These are phyloP conservation scores for Scelioninae gen. 2 DNA, from an alignment of 2,888 invertebrate species.

Conservation along the genomic window DNA sequence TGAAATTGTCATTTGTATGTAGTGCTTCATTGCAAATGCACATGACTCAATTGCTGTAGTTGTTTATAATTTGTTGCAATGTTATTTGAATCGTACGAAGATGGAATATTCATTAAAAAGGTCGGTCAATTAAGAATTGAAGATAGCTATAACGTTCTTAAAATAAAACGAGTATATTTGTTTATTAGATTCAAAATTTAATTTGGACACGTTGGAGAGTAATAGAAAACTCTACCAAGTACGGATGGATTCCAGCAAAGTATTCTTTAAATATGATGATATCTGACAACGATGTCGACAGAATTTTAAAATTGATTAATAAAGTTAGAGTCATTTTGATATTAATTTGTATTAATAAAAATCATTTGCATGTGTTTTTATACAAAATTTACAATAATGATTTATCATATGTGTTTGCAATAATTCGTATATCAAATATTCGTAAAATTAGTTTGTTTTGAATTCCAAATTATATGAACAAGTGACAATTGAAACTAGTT, in stretches of 20 bases:
- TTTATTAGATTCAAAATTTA: conserved; percentile 33
- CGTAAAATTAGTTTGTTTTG: too few species aligned
- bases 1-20: too few species aligned
- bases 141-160: too few species aligned
- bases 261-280: conserved; percentile 32
- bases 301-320: conserved; percentile 13
- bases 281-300: conserved; percentile 12
- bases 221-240: conserved; percentile 29
- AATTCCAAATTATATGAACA: too few species aligned
- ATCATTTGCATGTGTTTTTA: not conserved
- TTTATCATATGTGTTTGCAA: not conserved
- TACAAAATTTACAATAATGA: not conserved
- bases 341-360: not conserved
- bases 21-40: too few species aligned
- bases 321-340: conserved; percentile 28
- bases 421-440: too few species aligned
- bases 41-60: not conserved
- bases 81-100: not conserved
- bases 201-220: conserved; percentile 39
- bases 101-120: conserved; percentile 6
- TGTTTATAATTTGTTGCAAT: not conserved
- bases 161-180: too few species aligned
- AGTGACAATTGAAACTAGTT: too few species aligned
- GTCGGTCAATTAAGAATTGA: too few species aligned
- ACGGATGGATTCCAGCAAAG: conserved; percentile 39